Base-by-base conservation (phyloP, 1,140 invertebrate genomes). In the Drosophila santomea region DNA sequence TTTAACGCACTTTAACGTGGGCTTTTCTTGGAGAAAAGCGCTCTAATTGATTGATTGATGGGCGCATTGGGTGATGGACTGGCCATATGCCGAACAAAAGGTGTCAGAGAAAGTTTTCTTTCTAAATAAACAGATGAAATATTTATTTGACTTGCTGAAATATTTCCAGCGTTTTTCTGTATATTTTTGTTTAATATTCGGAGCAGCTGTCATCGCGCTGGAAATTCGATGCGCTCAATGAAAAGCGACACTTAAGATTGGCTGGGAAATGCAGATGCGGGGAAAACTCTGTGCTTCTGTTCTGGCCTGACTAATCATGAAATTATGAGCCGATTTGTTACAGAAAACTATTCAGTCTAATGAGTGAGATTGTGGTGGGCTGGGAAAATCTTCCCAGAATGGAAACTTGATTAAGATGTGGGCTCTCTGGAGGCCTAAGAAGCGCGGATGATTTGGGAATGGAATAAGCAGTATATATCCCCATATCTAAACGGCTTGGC, bases 1-100 rank as follows among this genome's bases (percentile, higher is more conserved):
- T 66, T 81, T 78, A 88, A 78, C 78, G 78, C 76, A 80, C 81
- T 86, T 89, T 89, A 77, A 88, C 47, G 57, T 57, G 4, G n/a
- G 38, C 43, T 61, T 66, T 17, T 11, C 28, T 25, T 59, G 43
- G 50, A 56, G 35, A 76, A 77, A 57, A 50, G 12, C 36, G 39
- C 60, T 64, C 69, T 88, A 86, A 86, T 86, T 88, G 84, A 86
- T 80, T 89, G 83, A 86, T 88, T 63, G 78, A 85, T 82, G 64
- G 76, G 68, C 60, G 25, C 55, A 63, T 69, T 23, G 39, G 69
- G 32, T 67, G 74, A 84, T 75, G 63, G 68, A 78, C 74, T 64
- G 60, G 80, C 64, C 80, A 82, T 82, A 74, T 78, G 80, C 76
- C 61, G 57, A 20, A 20, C 20, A 2, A 60, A 75, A 86, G 83